Evolutionary conservation across 2,113 vertebrate species (phyloP).

Genomic region (Scytalopus superciliaris): DNA sequence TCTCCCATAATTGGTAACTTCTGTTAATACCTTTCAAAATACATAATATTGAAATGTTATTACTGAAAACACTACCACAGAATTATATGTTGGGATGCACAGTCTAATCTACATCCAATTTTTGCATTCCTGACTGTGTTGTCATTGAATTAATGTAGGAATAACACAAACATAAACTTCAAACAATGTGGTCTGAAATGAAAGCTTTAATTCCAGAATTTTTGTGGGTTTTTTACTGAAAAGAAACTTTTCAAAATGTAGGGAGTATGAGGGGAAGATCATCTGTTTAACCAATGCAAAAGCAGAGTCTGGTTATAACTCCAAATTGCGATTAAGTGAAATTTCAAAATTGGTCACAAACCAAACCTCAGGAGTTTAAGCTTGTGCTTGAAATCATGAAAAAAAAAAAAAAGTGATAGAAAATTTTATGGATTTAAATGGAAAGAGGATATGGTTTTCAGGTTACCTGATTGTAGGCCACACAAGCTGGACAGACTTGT

Average conservation of each 20-base stretch:
- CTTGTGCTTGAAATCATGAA: background rate
- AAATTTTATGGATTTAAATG: background rate
- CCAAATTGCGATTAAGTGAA: background rate
- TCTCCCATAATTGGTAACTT: constrained; percentile 11
- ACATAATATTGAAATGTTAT: background rate
- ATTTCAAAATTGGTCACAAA: background rate
- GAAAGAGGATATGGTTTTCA: background rate
- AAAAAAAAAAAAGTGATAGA: background rate
- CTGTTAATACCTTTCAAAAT: background rate
- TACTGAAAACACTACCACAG: background rate
- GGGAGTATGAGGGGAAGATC: background rate
- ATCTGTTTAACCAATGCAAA: background rate
- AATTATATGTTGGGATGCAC: background rate
- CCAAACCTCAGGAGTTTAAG: background rate
- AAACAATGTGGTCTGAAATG: background rate
- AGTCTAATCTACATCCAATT: background rate
- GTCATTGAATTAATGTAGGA: background rate
- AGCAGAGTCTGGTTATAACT: background rate
- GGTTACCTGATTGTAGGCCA: background rate
- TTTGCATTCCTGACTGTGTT: background rate
- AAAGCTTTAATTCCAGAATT: background rate
- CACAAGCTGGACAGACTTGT: background rate
- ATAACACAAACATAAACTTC: background rate
- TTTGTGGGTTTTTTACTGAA: background rate
- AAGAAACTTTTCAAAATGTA: background rate